Evolutionary conservation across 2,797 vertebrate species (phyloP).

Genomic region (Protonibea diacanthus): DNA sequence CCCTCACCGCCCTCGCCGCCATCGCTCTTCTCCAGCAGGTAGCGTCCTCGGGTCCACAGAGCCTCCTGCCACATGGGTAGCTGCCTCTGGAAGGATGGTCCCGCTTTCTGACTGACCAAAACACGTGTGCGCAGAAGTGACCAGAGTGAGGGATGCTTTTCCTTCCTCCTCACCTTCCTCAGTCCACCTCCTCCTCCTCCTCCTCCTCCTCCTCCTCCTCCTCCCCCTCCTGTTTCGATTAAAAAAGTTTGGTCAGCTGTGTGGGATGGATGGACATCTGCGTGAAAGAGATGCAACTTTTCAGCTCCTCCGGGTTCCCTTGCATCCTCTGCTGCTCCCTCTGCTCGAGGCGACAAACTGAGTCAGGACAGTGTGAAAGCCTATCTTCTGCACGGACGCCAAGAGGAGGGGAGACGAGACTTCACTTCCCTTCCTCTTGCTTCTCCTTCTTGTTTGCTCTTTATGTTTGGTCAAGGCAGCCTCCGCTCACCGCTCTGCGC

Average conservation of each 20-base stretch:
- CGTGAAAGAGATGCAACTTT: conserved; percentile 57
- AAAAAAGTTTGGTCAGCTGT: conserved; percentile 62
- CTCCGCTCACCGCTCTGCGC: conserved; percentile 45
- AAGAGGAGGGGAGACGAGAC: conserved; percentile 36
- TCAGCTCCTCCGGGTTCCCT: conserved; percentile 41
- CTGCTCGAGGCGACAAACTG: conserved; percentile 55
- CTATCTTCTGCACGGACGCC: conserved; percentile 29
- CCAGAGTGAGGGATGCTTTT: conserved; percentile 20
- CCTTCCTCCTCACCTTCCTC: conserved; percentile 13
- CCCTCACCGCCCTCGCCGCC: conserved; percentile 78
- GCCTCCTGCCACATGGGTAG: conserved; percentile 89
- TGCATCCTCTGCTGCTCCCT: conserved; percentile 60
- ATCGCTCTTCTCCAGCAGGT: conserved; percentile 92
- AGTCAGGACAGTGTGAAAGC: conserved; percentile 53
- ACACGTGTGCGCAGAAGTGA: conserved; percentile 18
- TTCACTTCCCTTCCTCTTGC: conserved; percentile 11
- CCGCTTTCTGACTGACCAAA: conserved; percentile 34
- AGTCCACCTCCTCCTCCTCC: conserved; percentile 14
- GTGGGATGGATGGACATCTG: conserved; percentile 25
- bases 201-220: conserved; percentile 13
- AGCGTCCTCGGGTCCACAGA: conserved; percentile 90
- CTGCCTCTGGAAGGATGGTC: conserved; percentile 45
- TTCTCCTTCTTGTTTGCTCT: conserved; percentile 33
- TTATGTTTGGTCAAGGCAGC: conserved; percentile 42
- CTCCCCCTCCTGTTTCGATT: conserved; percentile 6